phyloP scores from a whole-genome alignment of 2,888 invertebrate genomes.

The Phasia obesa region DNA sequence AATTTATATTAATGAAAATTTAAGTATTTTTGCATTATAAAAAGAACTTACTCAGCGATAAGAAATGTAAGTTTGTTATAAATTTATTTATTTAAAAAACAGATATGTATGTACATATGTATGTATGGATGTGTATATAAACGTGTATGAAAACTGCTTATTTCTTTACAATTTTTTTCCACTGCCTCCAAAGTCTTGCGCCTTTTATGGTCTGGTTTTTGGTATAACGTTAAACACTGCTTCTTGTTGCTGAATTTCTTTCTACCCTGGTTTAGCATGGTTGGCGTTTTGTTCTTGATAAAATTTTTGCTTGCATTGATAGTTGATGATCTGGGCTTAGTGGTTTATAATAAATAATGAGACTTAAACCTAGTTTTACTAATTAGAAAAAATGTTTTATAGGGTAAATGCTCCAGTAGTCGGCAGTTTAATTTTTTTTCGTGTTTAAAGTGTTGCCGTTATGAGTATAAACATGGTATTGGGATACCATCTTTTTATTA shows the following conservation, averaged over 20 bases:
- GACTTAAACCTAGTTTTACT: too few relatives aligned
- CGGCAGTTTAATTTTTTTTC: too few relatives aligned
- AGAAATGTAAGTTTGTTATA: constrained; percentile 56
- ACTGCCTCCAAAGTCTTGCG: constrained; percentile 30
- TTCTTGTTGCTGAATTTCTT: constrained; percentile 12
- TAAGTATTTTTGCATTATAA: constrained; percentile 25
- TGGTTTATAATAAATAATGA: too few relatives aligned
- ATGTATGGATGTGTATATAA: background rate
- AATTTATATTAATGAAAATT: constrained; percentile 31
- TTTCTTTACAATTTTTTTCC: background rate
- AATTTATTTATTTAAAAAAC: background rate
- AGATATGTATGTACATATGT: background rate
- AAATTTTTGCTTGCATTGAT: constrained; percentile 1
- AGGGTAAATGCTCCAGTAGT: too few relatives aligned
- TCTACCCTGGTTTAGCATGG: constrained; percentile 16
- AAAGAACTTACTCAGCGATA: background rate
- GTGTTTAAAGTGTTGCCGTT: too few relatives aligned
- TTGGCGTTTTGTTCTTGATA: too few relatives aligned
- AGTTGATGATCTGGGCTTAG: too few relatives aligned
- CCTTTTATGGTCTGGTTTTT: constrained; percentile 48
- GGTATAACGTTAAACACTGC: constrained; percentile 3
- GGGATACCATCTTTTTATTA: too few relatives aligned
- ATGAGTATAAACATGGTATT: too few relatives aligned
- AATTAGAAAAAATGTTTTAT: too few relatives aligned
- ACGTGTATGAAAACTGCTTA: background rate